Conservation (phyloP, 2,113 vertebrate genomes). For the Tragelaphus scriptus region DNA sequence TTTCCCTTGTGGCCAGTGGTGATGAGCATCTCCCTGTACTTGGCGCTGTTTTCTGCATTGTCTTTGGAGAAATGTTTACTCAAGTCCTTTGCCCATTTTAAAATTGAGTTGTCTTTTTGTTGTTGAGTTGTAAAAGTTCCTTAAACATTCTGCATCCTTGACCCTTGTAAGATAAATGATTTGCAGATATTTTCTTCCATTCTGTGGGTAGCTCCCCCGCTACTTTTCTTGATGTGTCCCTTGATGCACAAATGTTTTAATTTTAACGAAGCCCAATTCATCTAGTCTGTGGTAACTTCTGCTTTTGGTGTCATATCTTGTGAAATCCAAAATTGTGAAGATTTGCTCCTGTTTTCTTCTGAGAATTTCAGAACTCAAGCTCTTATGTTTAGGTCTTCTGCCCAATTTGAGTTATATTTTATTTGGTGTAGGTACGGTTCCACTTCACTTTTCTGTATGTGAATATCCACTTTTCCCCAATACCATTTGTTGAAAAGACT, state of each 20-base stretch:
- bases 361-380: neutral
- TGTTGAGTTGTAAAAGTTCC: neutral
- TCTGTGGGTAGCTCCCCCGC: neutral
- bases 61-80: neutral
- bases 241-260: neutral
- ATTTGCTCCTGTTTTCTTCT: neutral
- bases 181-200: neutral
- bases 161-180: neutral
- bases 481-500: neutral
- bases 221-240: neutral
- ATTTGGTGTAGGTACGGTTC: neutral
- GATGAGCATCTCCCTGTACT: neutral
- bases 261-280: neutral
- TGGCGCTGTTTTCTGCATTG: neutral
- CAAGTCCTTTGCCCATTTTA: neutral
- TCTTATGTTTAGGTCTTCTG: neutral
- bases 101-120: neutral
- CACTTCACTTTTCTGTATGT: neutral
- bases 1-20: neutral
- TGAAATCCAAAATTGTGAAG: neutral
- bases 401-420: neutral
- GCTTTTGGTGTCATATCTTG: neutral
- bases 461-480: neutral
- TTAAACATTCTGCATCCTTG: neutral
- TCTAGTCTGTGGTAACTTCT: neutral